Percentiles rank a stretch among this genome's conserved stretches.
Evolutionary conservation across 2,888 invertebrate genomes (phyloP).

Genomic region (Epirrita christyi): DNA sequence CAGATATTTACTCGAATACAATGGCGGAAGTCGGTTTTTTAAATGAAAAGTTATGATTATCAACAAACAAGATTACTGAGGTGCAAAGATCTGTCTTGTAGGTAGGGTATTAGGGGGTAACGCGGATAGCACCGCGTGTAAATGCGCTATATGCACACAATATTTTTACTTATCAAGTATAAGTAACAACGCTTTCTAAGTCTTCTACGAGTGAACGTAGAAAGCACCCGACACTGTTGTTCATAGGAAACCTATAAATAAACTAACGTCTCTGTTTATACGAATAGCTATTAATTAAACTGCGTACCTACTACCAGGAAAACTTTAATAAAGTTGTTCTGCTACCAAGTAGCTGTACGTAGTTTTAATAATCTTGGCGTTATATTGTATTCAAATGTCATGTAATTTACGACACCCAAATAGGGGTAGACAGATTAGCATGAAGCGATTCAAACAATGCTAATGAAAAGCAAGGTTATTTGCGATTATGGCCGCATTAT

Average conservation of each 20-base stretch:
- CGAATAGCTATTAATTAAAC: slow-evolving; percentile 6
- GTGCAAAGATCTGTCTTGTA: too few relatives aligned
- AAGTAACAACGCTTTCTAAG: slow-evolving; percentile 44
- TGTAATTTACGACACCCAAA: slow-evolving; percentile 41
- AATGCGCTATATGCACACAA: slow-evolving; percentile 7
- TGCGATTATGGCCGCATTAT: neutral
- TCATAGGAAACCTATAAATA: slow-evolving; percentile 52
- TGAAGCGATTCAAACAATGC: slow-evolving; percentile 49
- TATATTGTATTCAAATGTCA: slow-evolving; percentile 38
- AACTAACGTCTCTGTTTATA: slow-evolving; percentile 27
- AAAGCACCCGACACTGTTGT: slow-evolving; percentile 48
- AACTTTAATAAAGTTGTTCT: slow-evolving; percentile 9
- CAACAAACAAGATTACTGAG: too few relatives aligned
- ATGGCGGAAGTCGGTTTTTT: too few relatives aligned
- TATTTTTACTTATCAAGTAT: slow-evolving; percentile 33
- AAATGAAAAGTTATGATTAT: too few relatives aligned
- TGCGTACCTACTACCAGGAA: slow-evolving; percentile 23
- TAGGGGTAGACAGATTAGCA: slow-evolving; percentile 51
- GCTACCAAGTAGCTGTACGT: too few relatives aligned
- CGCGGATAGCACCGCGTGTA: neutral
- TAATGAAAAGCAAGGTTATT: slow-evolving; percentile 52
- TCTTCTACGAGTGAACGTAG: slow-evolving; percentile 35
- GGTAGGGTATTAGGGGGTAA: too few relatives aligned
- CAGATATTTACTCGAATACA: too few relatives aligned
- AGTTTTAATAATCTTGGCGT: slow-evolving; percentile 22